Evolutionary conservation across 1,140 invertebrate genomes (phyloP).

Genomic region (Babylonia areolata): DNA sequence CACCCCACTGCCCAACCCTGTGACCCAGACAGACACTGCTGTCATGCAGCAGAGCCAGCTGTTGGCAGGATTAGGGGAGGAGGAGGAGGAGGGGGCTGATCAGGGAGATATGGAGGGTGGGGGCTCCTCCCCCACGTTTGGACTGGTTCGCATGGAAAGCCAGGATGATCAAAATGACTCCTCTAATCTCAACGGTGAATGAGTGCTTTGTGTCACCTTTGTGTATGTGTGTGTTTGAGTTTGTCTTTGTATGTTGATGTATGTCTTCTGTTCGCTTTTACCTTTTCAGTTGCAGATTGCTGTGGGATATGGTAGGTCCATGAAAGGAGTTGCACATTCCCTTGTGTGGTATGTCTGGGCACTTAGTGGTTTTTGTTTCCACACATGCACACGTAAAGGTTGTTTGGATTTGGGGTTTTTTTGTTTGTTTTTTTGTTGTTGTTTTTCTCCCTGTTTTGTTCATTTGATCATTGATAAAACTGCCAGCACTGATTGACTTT

Average conservation of each 20-base stretch:
- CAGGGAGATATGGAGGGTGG: conserved; percentile 12
- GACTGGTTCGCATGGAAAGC: conserved; percentile 34
- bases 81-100: neutral
- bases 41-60: conserved; percentile 21
- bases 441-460: too few relatives aligned
- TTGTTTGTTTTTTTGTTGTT: too few relatives aligned
- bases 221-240: neutral
- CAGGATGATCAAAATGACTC: conserved; percentile 28
- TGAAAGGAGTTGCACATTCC: too few relatives aligned
- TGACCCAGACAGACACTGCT: conserved; percentile 30
- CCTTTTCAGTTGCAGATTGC: neutral
- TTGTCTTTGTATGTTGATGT: neutral
- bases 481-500: too few relatives aligned
- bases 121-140: neutral
- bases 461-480: too few relatives aligned
- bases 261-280: neutral
- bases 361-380: too few relatives aligned
- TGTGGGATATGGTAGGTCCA: neutral
- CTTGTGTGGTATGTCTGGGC: too few relatives aligned
- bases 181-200: conserved; percentile 23
- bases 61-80: neutral
- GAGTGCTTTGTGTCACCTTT: neutral
- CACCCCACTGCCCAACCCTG: conserved; percentile 9
- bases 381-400: too few relatives aligned
- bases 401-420: too few relatives aligned